Percentiles rank a stretch among this genome's conserved stretches.
Conservation (phyloP, 1,140 invertebrate genomes). For the Anadara kagoshimensis region DNA sequence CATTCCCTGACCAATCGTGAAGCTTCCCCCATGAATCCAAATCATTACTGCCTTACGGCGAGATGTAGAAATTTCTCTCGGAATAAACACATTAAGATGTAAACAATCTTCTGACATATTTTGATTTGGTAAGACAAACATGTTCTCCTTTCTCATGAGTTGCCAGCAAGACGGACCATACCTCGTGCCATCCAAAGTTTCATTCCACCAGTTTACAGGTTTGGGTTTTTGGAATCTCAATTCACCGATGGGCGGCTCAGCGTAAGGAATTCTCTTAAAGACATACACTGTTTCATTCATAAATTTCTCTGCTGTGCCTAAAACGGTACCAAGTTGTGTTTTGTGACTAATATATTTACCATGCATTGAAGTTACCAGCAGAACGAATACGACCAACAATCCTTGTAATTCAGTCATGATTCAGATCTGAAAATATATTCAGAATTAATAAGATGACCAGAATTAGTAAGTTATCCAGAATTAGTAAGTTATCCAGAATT, state of each 20-base stretch:
- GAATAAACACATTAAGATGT: conserved; percentile 90
- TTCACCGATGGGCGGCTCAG: conserved; percentile 90
- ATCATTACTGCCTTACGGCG: conserved; percentile 84
- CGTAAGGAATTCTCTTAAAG: conserved; percentile 92
- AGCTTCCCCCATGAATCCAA: conserved; percentile 97
- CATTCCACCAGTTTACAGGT: conserved; percentile 77
- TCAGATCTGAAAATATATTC: too few relatives aligned
- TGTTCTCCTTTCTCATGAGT: neutral
- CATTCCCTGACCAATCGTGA: conserved; percentile 90
- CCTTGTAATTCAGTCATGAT: too few relatives aligned
- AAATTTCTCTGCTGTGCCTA: too few relatives aligned
- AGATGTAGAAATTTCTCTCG: conserved; percentile 71
- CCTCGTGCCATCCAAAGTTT: neutral
- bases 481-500: too few relatives aligned
- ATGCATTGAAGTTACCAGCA: too few relatives aligned
- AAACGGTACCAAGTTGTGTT: too few relatives aligned
- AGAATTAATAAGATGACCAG: too few relatives aligned
- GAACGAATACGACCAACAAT: too few relatives aligned
- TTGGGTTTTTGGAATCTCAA: conserved; percentile 84
- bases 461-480: too few relatives aligned
- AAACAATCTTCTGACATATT: conserved; percentile 82
- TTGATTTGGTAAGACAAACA: conserved; percentile 4
- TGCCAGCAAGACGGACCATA: conserved; percentile 29
- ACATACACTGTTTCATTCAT: too few relatives aligned
- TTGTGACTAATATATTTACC: too few relatives aligned